phyloP scores from a whole-genome alignment of 2,797 vertebrate species.

The Tenualosa ilisha region DNA sequence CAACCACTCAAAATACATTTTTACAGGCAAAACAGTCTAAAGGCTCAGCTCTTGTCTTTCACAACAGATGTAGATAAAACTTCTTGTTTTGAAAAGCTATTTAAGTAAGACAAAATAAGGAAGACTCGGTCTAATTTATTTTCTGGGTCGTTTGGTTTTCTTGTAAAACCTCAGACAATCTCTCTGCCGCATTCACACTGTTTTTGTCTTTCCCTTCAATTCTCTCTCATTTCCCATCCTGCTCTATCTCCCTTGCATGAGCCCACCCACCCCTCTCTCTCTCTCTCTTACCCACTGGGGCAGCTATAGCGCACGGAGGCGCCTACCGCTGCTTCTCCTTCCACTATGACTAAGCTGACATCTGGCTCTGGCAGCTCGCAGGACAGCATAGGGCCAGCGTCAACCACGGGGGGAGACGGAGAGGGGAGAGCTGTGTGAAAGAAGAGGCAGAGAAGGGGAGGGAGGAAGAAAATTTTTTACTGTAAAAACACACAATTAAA shows the following conservation, averaged over 20 bases:
- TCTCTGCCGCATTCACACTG: background rate
- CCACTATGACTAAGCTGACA: conserved; percentile 18
- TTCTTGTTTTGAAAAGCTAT: background rate
- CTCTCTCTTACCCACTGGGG: background rate
- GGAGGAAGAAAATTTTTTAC: background rate
- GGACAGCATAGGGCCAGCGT: background rate
- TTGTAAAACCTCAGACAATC: background rate
- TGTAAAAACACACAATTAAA: background rate
- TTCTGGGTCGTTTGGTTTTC: background rate
- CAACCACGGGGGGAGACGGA: background rate
- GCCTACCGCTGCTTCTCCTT: background rate
- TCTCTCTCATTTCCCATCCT: background rate
- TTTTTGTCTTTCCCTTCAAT: background rate
- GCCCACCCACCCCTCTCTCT: background rate
- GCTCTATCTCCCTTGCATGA: background rate
- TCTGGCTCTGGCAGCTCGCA: conserved; percentile 20
- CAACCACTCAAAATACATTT: background rate
- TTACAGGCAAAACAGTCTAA: background rate
- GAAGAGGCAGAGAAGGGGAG: background rate
- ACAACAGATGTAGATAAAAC: background rate
- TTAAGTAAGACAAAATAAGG: background rate
- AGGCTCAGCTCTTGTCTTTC: background rate
- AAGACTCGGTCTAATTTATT: background rate
- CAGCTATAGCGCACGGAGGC: background rate
- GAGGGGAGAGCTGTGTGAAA: background rate